Base-by-base conservation (phyloP, 2,113 vertebrate genomes). In the Chitala chitala region DNA sequence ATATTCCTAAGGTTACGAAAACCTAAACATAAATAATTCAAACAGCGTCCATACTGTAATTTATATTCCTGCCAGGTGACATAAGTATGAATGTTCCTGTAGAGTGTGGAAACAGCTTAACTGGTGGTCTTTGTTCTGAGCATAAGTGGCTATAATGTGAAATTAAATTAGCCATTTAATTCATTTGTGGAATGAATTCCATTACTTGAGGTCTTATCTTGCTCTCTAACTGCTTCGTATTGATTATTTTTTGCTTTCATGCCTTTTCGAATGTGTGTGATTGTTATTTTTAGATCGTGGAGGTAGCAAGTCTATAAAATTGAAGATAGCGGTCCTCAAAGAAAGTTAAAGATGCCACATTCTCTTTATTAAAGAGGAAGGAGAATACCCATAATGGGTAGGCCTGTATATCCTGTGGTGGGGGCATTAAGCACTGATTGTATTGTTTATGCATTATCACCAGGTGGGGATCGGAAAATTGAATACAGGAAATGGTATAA, bases 401-500 rank as follows among this genome's bases (percentile, higher is more conserved):
- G 40, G 22, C 3, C 22, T 66, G 5, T 26, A 33, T 46, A 12
- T 20, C n/a, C 1, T 1, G 9, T 0, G 13, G n/a, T 20, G 17
- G 38, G 22, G 40, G n/a, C 22, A 3, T 26, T 15, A 15, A 44
- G n/a, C 15, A 26, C 3, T 40, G 20, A 8, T 7, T n/a, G 54
- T 29, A 20, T 22, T 9, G 8, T 77, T 61, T 10, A 0, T 74
- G 38, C 84, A 22, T 83, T 85, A 65, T 83, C 82, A 54, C 75
- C 82, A 99, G 97, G 97, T 82, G 95, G 95, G 75, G 92, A 98
- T 78, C 86, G 89, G 53, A 87, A 81, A 63, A 96, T 95, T 55
- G 86, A 91, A 40, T 99, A 99, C 73, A 93, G 85, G 79, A 90
- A 94, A 44, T 99, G 96, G 97, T 99, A 99, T 82, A 98, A 98